Evolutionary conservation across 1,140 invertebrate species (phyloP).

Genomic region (Drosophila grimshawi): DNA sequence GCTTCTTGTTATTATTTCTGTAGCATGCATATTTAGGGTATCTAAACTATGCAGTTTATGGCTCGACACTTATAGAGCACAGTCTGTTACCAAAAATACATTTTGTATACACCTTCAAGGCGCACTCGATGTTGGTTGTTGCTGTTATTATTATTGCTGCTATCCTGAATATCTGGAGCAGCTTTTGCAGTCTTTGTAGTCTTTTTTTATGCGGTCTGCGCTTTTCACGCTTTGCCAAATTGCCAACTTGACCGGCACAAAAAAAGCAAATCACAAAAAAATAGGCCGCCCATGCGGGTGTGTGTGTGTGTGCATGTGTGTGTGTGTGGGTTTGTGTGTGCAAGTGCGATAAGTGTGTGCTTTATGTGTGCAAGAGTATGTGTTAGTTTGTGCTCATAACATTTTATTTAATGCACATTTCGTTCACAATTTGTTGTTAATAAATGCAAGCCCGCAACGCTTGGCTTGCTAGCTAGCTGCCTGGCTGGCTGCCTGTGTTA

Average conservation of each 20-base stretch:
- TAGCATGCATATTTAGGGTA: not conserved
- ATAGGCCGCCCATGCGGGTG: conserved; percentile 38
- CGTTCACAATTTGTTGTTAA: conserved; percentile 79
- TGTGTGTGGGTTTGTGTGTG: conserved; percentile 24
- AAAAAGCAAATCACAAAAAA: conserved; percentile 65
- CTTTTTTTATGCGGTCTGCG: conserved; percentile 54
- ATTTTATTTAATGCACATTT: conserved; percentile 81
- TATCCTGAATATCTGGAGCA: conserved; percentile 35
- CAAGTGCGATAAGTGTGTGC: not conserved
- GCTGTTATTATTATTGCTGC: conserved; percentile 26
- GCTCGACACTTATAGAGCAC: too few relatives aligned
- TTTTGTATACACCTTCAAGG: conserved; percentile 13
- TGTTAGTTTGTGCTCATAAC: conserved; percentile 61
- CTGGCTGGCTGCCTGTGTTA: conserved; percentile 11
- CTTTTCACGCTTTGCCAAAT: conserved; percentile 82
- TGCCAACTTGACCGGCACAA: conserved; percentile 77
- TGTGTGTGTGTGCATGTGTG: conserved; percentile 24
- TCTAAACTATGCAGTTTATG: not conserved
- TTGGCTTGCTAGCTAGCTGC: conserved; percentile 27
- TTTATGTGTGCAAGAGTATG: conserved; percentile 28
- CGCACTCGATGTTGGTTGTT: not conserved
- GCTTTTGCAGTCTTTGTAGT: not conserved
- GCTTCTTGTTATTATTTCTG: not conserved
- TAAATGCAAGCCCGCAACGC: conserved; percentile 69
- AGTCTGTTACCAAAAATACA: not conserved